Evolutionary conservation across 2,113 vertebrate species (phyloP).

Genomic region (Aviceda subcristata): DNA sequence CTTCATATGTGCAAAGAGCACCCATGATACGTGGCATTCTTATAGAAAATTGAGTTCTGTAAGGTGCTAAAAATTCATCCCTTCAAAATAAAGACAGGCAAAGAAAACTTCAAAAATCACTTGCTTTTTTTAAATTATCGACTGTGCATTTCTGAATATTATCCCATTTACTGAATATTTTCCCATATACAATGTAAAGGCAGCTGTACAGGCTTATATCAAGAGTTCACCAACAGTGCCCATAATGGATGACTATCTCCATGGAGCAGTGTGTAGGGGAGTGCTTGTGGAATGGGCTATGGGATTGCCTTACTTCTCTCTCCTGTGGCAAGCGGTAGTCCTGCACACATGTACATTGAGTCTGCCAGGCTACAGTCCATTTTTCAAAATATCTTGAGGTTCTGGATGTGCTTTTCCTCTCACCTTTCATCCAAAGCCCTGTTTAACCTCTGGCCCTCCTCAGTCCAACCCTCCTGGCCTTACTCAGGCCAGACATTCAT

Average conservation of each 20-base stretch:
- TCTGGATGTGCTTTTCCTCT: background rate
- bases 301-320: background rate
- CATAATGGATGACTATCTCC: background rate
- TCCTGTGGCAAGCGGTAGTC: background rate
- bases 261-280: accelerated
- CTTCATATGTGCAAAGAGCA: background rate
- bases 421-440: background rate
- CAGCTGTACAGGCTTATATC: background rate
- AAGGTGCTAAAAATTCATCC: background rate
- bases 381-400: background rate
- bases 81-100: background rate
- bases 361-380: background rate
- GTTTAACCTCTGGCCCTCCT: background rate
- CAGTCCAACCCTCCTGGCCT: background rate
- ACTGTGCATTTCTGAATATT: background rate
- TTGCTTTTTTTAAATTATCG: background rate
- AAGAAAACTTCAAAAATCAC: background rate
- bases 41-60: background rate
- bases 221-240: background rate
- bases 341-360: background rate
- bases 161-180: background rate
- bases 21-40: background rate
- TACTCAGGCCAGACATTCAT: background rate
- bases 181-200: background rate
- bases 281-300: background rate